Base-by-base conservation (phyloP, 2,113 vertebrate genomes). In the Dipodomys spectabilis region DNA sequence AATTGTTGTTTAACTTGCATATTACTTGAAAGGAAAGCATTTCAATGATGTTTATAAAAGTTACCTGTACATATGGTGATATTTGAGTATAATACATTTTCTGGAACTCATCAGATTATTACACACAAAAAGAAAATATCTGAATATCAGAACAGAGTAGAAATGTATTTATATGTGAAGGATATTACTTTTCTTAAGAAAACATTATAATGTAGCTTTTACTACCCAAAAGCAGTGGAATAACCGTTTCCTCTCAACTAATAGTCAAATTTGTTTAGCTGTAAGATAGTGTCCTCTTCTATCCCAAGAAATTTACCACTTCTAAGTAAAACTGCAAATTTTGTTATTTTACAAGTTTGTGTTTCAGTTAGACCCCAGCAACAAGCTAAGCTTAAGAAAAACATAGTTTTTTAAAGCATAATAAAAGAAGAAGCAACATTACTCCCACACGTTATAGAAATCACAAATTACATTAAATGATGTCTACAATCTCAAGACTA, bases 311-410 rank as follows among this genome's bases (percentile, higher is more conserved):
- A 95, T 97, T 88, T 67, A 80, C 35, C 7, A 72, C 68, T 96
- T 94, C 62, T 96, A 69, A 90, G 27, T 95, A 86, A 97, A 97
- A 96, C 28, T 88, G 49, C 32, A 65, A 94, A 88, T 91, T 95
- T 64, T 89, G 73, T 92, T 92, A 95, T 28, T 78, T 93, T 98
- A 97, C 86, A 96, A 97, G 94, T 97, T 97, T 35, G 83, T 97
- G 93, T 95, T 98, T 97, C 99, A 99, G 98, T 99, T 98, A 98
- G 96, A 98, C 98, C 98, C 98, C 94, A 83, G 98, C 88, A 95
- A 97, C 95, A 81, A 93, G 35, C 84, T 86, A 79, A 91, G 67
- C 95, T 96, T 94, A 96, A 79, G 74, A 44, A 78, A 78, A 95
- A 11, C 49, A 20, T 73, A 45, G 80, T 82, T 83, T 85, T 84